These are phyloP conservation scores for Megaceryle alcyon DNA, from an alignment of 2,797 vertebrate genomes.

Conservation along the genomic window DNA sequence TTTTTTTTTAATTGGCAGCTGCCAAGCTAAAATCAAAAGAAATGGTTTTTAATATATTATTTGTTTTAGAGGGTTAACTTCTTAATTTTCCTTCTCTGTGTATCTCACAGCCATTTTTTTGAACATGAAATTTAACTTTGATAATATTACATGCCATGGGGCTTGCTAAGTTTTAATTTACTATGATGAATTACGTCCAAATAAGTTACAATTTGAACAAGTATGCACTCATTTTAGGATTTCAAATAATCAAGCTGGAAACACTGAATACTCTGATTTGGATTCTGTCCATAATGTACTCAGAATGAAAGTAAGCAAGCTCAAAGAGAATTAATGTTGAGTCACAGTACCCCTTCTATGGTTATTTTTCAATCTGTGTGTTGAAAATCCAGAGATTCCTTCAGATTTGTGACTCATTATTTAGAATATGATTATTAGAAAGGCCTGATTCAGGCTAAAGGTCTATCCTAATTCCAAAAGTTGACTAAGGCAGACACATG, in stretches of 20 bases:
- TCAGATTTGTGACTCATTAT: neutral
- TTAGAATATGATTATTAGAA: neutral
- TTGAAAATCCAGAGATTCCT: neutral
- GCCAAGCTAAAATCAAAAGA: neutral
- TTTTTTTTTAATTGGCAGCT: neutral
- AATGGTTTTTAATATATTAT: neutral
- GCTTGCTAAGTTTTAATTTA: neutral
- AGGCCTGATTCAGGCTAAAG: neutral
- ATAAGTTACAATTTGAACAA: neutral
- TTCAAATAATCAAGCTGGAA: neutral
- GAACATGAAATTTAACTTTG: neutral
- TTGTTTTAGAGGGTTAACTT: neutral
- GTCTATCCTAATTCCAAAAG: neutral
- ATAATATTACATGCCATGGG: neutral
- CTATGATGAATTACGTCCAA: neutral
- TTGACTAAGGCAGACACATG: neutral
- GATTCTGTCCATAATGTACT: neutral
- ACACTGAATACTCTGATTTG: neutral
- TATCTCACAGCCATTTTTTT: neutral
- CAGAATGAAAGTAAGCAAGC: neutral
- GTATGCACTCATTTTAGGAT: neutral
- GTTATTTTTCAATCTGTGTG: neutral
- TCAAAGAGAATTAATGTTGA: neutral
- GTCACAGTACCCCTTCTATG: neutral
- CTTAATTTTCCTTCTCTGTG: neutral